Evolutionary conservation across 2,888 invertebrate genomes (phyloP), one percentile per base, ranked within the genome.

Genomic region (Enchytraeus crypticus): DNA sequence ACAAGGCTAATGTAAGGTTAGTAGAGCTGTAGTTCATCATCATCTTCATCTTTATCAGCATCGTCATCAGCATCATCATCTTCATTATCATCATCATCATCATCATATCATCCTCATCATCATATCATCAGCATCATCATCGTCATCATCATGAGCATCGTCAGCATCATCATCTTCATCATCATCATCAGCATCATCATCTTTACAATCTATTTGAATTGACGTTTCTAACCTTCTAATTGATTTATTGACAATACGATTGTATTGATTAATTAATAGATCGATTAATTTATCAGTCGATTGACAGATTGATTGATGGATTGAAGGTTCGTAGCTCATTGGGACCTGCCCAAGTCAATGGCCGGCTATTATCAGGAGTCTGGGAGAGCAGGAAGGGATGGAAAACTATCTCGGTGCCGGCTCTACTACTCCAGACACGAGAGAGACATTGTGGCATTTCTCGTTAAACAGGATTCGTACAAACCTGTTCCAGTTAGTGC

Each of bases 361-460:
- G 92, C 96, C 0, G 90, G 89, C 0, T 98, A 93, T 79, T 98
- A 98, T 77, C 87, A 95, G 83, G 95, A 96, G 81, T 91, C 92
- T 0, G 95, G 95, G 1, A 83, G 97, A 73, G 97, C 97, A 11
- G 98, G 98, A 0, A 85, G 98, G 68, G 98, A 98, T 80, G 95
- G 93, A 0, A 85, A 87, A 70, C 85, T 85, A 26, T 88, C 96
- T 0, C 87, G 84, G 74, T 97, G 97, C 87, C 85, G 97, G 34
- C 85, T 98, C 57, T 98, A 97, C 80, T 95, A 92, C 77, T 87
- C 87, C 53, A 84, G 85, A 63, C 82, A 84, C 32, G 92, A 93
- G 77, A 84, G 87, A n/a, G 87, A 88, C 72, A 85, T 88, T 0
- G 85, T 92, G 21, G 85, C 86, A 61, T 93, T 88, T 74, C 83